Conservation (phyloP, 30 jellyfish, hydroid and myxozoan species). For the Cassiopea xamachana region DNA sequence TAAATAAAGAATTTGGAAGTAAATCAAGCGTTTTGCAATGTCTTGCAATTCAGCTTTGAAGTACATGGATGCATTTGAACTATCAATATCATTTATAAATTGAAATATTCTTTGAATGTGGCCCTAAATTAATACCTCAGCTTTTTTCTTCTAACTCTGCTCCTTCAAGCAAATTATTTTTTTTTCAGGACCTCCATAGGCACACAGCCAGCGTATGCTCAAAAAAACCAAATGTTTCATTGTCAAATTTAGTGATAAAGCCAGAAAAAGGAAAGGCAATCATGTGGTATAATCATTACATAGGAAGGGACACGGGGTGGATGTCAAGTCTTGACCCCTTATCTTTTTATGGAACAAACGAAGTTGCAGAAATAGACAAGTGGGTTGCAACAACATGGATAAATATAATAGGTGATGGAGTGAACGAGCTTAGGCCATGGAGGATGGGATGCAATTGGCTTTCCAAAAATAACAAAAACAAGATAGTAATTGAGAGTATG, state of each 20-base stretch:
- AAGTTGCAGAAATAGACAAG: constrained; percentile 51
- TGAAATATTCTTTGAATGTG: too few relatives aligned
- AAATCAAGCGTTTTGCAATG: too few relatives aligned
- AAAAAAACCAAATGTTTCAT: constrained; percentile 49
- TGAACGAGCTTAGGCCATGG: constrained; percentile 91
- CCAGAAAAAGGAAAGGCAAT: constrained; percentile 97
- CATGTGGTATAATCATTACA: constrained; percentile 91
- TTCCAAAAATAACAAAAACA: constrained; percentile 41
- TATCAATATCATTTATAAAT: too few relatives aligned
- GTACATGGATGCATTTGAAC: too few relatives aligned
- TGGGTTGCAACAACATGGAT: constrained; percentile 96
- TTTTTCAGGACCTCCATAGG: constrained; percentile 71
- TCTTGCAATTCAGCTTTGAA: too few relatives aligned
- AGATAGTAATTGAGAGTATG: constrained; percentile 65
- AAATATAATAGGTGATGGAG: constrained; percentile 94
- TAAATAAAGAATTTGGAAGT: too few relatives aligned
- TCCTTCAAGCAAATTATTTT: not conserved
- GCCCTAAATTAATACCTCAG: too few relatives aligned
- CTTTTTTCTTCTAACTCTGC: too few relatives aligned
- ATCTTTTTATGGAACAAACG: constrained; percentile 67
- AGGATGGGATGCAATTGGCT: constrained; percentile 88
- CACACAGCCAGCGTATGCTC: constrained; percentile 81
- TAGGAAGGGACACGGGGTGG: constrained; percentile 94
- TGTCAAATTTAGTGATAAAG: constrained; percentile 67
- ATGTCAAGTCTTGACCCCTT: constrained; percentile 74